Evolutionary conservation across 2,888 invertebrate genomes (phyloP).

Genomic region (Heliconius hortense): DNA sequence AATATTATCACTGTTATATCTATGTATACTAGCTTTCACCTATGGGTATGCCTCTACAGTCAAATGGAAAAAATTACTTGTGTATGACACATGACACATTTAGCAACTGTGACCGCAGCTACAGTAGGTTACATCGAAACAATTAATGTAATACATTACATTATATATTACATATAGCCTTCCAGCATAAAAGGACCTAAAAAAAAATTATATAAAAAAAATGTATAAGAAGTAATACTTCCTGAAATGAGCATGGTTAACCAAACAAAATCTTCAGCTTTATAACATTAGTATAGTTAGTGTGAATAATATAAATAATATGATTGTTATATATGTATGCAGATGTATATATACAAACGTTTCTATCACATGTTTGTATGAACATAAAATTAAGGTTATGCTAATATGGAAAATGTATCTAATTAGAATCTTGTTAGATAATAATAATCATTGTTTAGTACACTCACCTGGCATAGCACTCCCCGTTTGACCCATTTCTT

Average conservation of each 20-base stretch:
- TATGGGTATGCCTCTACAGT: not conserved
- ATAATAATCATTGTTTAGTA: conserved; percentile 44
- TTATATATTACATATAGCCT: too few relatives aligned
- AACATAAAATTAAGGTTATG: conserved; percentile 38
- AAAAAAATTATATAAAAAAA: too few relatives aligned
- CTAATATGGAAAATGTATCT: conserved; percentile 34
- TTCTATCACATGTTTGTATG: not conserved
- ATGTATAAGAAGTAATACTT: too few relatives aligned
- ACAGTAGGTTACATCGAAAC: not conserved
- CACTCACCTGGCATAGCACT: conserved; percentile 75
- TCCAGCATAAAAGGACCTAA: too few relatives aligned
- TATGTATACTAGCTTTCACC: too few relatives aligned
- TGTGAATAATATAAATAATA: not conserved
- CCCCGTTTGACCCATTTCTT: conserved; percentile 70
- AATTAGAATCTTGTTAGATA: conserved; percentile 59
- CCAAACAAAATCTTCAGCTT: too few relatives aligned
- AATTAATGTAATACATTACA: too few relatives aligned
- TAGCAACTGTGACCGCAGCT: not conserved
- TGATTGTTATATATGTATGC: not conserved
- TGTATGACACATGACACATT: conserved; percentile 1
- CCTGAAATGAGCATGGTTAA: too few relatives aligned
- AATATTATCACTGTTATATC: not conserved
- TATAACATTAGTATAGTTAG: too few relatives aligned
- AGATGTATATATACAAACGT: not conserved
- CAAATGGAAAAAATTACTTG: not conserved